These are phyloP conservation scores for Pollachius pollachius DNA, from an alignment of 2,113 vertebrate species.

Conservation along the genomic window DNA sequence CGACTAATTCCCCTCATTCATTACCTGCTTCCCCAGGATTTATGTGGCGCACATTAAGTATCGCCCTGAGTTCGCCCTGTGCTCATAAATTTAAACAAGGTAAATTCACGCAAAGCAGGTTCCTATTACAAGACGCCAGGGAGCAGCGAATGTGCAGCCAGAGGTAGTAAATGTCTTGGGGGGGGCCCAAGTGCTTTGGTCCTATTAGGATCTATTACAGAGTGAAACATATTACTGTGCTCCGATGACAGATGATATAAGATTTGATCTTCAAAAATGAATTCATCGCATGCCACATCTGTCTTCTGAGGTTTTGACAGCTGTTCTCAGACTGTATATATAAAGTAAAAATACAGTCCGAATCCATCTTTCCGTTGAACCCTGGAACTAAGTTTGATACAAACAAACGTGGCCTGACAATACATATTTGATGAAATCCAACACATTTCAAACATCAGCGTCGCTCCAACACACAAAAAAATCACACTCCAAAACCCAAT, in stretches of 20 bases:
- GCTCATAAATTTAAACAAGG: conserved; percentile 29
- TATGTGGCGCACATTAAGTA: conserved; percentile 27
- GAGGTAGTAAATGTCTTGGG: conserved; percentile 10
- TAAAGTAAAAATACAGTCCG: too few species aligned
- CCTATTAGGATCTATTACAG: background rate
- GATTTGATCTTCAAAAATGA: background rate
- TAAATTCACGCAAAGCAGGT: conserved; percentile 33
- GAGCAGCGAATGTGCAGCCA: background rate
- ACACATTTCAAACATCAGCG: too few species aligned
- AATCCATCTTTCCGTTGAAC: too few species aligned
- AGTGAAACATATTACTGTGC: conserved; percentile 9
- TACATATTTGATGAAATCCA: too few species aligned
- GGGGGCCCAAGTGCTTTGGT: conserved; percentile 4
- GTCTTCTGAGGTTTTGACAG: too few species aligned
- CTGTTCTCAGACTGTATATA: too few species aligned
- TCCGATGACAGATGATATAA: conserved; percentile 11
- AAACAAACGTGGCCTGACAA: too few species aligned
- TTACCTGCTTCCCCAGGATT: conserved; percentile 45
- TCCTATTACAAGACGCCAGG: conserved; percentile 7
- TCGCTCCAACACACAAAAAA: too few species aligned
- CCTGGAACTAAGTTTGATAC: too few species aligned
- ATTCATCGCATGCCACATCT: background rate
- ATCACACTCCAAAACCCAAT: too few species aligned
- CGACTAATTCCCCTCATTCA: conserved; percentile 20
- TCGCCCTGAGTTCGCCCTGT: conserved; percentile 28